phyloP scores from a whole-genome alignment of 2,113 vertebrate genomes.

The Miniopterus natalensis region DNA sequence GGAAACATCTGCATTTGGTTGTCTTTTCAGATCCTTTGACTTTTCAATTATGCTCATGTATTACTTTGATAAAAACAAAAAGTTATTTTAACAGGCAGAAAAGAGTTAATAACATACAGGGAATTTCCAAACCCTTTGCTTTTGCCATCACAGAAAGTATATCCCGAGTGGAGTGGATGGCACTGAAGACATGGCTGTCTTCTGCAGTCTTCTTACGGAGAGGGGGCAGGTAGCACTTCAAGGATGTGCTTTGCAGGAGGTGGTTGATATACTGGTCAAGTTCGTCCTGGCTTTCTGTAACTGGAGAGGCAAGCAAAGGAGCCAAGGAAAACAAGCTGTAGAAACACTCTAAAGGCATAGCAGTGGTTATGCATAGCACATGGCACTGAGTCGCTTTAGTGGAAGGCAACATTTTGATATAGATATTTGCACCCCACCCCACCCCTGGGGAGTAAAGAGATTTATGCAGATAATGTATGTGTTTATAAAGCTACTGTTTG shows the following conservation, averaged over 20 bases:
- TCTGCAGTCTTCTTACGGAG: slow-evolving; percentile 87
- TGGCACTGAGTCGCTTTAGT: neutral
- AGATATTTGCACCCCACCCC: neutral
- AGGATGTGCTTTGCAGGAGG: slow-evolving; percentile 93
- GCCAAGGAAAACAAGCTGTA: slow-evolving; percentile 56
- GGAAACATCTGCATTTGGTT: neutral
- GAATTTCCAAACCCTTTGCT: slow-evolving; percentile 93
- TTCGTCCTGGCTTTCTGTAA: slow-evolving; percentile 89
- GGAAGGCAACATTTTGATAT: neutral
- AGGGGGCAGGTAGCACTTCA: slow-evolving; percentile 93
- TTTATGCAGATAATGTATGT: neutral
- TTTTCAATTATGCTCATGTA: neutral
- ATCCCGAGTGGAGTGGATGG: slow-evolving; percentile 95
- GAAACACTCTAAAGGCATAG: neutral
- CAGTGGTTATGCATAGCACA: neutral
- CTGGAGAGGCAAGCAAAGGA: slow-evolving; percentile 52
- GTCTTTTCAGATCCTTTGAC: neutral
- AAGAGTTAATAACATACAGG: slow-evolving; percentile 90
- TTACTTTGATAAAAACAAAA: slow-evolving; percentile 38
- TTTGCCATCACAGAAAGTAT: slow-evolving; percentile 97
- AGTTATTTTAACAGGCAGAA: slow-evolving; percentile 38
- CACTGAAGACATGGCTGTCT: slow-evolving; percentile 93
- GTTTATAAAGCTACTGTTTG: slow-evolving; percentile 1
- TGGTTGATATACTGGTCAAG: slow-evolving; percentile 96
- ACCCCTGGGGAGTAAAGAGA: neutral